Base-by-base conservation (phyloP, 2,888 invertebrate genomes). In the Pharmacophagus antenor region DNA sequence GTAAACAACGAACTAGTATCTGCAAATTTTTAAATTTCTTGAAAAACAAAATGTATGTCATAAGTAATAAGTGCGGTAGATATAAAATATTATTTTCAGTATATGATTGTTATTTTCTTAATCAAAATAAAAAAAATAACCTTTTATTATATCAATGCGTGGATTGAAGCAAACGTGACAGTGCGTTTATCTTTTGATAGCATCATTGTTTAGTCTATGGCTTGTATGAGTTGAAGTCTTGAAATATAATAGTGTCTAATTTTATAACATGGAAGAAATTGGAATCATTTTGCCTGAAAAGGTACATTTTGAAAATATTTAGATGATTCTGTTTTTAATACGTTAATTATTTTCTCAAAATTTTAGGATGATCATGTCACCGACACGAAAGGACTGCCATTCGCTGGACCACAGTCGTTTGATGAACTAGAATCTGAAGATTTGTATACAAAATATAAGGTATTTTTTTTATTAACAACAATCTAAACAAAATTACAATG, bases 401-500 rank as follows among this genome's bases (percentile, higher is more conserved):
- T 94, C 64, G 92, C 94, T 68, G 93, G 94, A 27, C 92, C 94
- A 17, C 94, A 94, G 70, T 92, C 94, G 18, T 92, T 95, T 64
- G 97, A 97, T 71, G 97, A 97, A 73, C 75, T 96, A 64, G 98
- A 98, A 81, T 92, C 95, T 46, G 98, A 98, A 84, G 99, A 99
- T 91, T 91, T 98, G 54, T 99, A 98, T 82, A 98, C 98, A 15
- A 98, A 97, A 86, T 98, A 96, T 77, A 99, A 98, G 94, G 96
- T 96, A 91, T 6, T 18, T 67, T 25, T n/a, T n/a, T 37, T 37
- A 2, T 37, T 37, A 37, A 37, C 4, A 15, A 31, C 12, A 12
- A 12, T 0, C 6, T 8, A 8, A 8, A 27, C 8, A 8, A 27
- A 31, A 31, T 1, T 15, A 10, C 31, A 31, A 12, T 12, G 12